Conservation (phyloP, 64 coral and sea anemone genomes). For the Acropora yongei region DNA sequence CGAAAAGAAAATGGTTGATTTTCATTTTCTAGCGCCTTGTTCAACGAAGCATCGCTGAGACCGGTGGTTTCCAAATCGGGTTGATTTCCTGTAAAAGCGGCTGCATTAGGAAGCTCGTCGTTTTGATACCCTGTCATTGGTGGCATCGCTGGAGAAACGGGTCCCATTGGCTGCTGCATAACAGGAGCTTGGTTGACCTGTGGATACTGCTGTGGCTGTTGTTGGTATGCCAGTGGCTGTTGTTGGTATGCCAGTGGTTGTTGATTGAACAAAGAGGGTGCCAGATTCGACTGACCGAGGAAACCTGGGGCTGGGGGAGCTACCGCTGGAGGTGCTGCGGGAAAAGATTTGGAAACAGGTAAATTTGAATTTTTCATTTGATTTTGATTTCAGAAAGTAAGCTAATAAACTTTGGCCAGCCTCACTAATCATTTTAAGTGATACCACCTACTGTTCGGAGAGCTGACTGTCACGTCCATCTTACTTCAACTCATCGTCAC, state of each 20-base stretch:
- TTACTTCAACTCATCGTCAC: too few species aligned
- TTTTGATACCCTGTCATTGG: constrained; percentile 49
- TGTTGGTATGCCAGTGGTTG: constrained; percentile 32
- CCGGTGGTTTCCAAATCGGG: background rate
- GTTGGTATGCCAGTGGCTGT: constrained; percentile 31
- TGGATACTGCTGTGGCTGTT: constrained; percentile 8
- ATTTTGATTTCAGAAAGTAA: too few species aligned
- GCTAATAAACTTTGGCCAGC: too few species aligned
- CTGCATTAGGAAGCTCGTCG: constrained; percentile 36
- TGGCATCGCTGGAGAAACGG: background rate
- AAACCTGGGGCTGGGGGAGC: background rate
- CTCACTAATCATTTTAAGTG: too few species aligned
- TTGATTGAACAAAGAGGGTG: constrained; percentile 13
- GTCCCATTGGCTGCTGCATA: constrained; percentile 12
- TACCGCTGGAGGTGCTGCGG: background rate
- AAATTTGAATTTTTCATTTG: too few species aligned
- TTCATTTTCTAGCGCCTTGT: constrained; percentile 27
- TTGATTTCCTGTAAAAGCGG: constrained; percentile 15
- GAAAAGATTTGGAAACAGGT: background rate
- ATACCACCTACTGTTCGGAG: too few species aligned
- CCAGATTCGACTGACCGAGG: background rate
- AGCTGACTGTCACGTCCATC: too few species aligned
- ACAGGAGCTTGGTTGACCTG: background rate
- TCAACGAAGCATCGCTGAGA: background rate
- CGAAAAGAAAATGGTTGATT: constrained; percentile 12